phyloP scores from a whole-genome alignment of 2,113 vertebrate genomes.

The Erythrolamprus reginae region DNA sequence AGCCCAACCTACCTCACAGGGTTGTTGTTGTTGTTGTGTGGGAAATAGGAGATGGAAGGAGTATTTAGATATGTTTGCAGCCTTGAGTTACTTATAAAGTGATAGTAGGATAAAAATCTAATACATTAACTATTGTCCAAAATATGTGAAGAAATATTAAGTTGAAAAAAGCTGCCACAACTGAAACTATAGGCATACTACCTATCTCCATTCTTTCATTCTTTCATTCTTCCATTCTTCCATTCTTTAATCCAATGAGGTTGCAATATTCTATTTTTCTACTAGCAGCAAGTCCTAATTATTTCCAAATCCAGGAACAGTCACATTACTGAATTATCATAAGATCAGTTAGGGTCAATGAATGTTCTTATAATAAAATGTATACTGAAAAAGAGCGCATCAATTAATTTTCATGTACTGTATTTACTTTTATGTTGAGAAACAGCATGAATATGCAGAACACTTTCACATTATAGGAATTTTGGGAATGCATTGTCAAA shows the following conservation, averaged over 20 bases:
- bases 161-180: neutral
- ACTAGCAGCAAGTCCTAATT: neutral
- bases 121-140: neutral
- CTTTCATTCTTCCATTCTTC: too few relatives aligned
- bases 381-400: neutral
- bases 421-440: neutral
- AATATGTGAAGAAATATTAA: neutral
- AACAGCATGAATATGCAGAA: neutral
- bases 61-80: neutral
- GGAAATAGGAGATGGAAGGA: neutral
- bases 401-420: neutral
- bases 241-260: neutral
- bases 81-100: neutral
- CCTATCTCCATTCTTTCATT: neutral
- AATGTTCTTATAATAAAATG: neutral
- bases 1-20: neutral
- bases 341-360: neutral
- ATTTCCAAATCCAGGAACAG: neutral
- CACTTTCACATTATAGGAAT: neutral
- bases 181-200: neutral
- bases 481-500: neutral
- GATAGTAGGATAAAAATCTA: neutral
- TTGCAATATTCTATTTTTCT: neutral
- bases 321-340: neutral
- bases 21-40: neutral